Percentiles rank a stretch among this genome's conserved stretches.
Conservation (phyloP, 2,113 vertebrate genomes). For the Trinectes maculatus region DNA sequence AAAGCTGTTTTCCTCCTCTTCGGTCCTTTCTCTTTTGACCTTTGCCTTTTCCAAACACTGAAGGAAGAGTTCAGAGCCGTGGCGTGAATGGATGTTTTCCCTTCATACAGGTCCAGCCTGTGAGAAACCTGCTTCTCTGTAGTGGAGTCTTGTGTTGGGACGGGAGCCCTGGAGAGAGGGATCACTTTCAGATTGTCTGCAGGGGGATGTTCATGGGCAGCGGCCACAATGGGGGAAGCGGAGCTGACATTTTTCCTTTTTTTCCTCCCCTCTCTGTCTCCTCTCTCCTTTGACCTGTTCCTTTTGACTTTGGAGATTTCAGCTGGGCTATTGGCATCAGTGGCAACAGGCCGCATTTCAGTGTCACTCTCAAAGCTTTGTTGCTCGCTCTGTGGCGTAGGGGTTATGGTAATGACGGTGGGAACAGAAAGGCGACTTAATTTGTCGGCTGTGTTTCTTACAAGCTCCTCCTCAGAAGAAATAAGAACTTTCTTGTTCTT, state of each 20-base stretch:
- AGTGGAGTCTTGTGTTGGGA: not conserved
- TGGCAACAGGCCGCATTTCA: constrained; percentile 40
- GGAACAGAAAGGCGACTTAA: constrained; percentile 26
- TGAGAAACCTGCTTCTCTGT: constrained; percentile 19
- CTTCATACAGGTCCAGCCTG: constrained; percentile 4
- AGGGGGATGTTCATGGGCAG: constrained; percentile 33
- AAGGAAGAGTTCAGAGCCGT: constrained; percentile 8
- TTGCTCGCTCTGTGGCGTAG: not conserved
- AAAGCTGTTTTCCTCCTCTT: constrained; percentile 57
- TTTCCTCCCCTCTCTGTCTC: constrained; percentile 40
- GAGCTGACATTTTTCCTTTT: constrained; percentile 54
- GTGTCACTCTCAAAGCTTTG: constrained; percentile 19
- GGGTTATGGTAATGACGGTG: constrained; percentile 15
- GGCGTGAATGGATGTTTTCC: not conserved
- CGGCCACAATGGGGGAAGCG: constrained; percentile 21
- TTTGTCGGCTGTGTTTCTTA: constrained; percentile 26
- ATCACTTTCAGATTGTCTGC: constrained; percentile 37
- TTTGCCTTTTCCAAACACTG: constrained; percentile 44
- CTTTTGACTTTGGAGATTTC: constrained; percentile 52
- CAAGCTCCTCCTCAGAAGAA: constrained; percentile 7
- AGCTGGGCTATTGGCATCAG: constrained; percentile 38
- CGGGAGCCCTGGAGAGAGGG: constrained; percentile 5
- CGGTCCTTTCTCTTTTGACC: constrained; percentile 44
- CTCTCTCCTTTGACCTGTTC: constrained; percentile 67
- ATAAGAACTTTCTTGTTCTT: constrained; percentile 31